phyloP scores from a whole-genome alignment of 1,140 invertebrate species.

The Trigoniulus corallinus region DNA sequence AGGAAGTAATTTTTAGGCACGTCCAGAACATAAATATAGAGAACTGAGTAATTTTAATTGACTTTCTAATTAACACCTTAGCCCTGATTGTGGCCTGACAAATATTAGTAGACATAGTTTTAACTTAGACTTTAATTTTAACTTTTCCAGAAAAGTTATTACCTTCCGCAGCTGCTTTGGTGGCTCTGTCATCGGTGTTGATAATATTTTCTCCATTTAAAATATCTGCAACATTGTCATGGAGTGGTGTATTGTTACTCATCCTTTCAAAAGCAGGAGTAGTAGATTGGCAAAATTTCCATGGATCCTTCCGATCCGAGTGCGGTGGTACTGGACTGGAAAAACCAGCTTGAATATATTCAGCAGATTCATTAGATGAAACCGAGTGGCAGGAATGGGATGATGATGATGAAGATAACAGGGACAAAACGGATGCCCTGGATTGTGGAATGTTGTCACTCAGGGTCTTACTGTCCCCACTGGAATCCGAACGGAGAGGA shows the following conservation, averaged over 20 bases:
- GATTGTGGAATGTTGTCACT: not conserved
- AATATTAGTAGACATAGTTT: no score
- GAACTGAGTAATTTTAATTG: not conserved
- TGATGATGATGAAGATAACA: not conserved
- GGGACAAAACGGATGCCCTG: not conserved
- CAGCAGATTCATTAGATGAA: conserved; percentile 2
- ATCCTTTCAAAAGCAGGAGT: not conserved
- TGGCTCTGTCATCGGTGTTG: not conserved
- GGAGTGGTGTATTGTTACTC: not conserved
- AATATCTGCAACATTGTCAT: not conserved
- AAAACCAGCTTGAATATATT: conserved; percentile 2
- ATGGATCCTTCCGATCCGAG: not conserved
- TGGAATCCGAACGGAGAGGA: not conserved
- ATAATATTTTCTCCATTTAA: no score
- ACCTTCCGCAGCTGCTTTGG: not conserved
- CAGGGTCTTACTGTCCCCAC: not conserved
- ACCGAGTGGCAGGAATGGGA: not conserved
- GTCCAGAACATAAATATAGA: not conserved
- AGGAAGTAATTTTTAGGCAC: not conserved
- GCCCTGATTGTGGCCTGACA: no score
- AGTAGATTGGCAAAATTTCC: not conserved
- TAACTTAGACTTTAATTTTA: no score
- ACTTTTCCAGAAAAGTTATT: no score
- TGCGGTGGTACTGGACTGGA: not conserved
- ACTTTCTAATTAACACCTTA: not conserved